Percentiles rank a stretch among this genome's conserved stretches.
Conservation (phyloP, 2,888 invertebrate species). For the Apamea epomidion region DNA sequence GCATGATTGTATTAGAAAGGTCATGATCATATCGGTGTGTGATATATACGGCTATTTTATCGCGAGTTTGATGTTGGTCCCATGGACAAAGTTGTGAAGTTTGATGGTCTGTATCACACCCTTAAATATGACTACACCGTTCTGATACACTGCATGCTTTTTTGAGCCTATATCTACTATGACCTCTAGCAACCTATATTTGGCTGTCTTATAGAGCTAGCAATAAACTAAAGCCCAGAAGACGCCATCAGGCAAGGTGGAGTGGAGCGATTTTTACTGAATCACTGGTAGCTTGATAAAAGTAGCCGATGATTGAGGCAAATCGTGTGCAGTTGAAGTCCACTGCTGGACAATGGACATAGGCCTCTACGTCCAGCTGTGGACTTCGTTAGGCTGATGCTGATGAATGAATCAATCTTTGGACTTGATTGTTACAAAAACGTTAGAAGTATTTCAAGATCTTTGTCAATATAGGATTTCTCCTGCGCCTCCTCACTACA, state of each 20-base stretch:
- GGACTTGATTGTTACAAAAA: background rate
- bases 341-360: background rate
- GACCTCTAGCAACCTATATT: background rate
- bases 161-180: background rate
- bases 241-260: background rate
- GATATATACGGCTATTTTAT: background rate
- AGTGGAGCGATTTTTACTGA: background rate
- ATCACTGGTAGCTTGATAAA: background rate
- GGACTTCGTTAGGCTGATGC: background rate
- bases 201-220: background rate
- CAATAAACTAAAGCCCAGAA: background rate
- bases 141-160: background rate
- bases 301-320: background rate
- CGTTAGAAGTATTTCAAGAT: conserved; percentile 68
- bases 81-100: background rate
- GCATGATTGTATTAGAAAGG: background rate
- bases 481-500: conserved; percentile 61
- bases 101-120: background rate
- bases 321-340: conserved; percentile 1
- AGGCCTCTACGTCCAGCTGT: background rate
- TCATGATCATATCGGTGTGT: background rate
- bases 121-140: background rate
- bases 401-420: background rate
- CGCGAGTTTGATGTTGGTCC: background rate
- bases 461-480: conserved; percentile 68